Evolutionary conservation across 1,140 invertebrate species (phyloP), one percentile per base, ranked within the genome.

Genomic region (Bombus balteatus): DNA sequence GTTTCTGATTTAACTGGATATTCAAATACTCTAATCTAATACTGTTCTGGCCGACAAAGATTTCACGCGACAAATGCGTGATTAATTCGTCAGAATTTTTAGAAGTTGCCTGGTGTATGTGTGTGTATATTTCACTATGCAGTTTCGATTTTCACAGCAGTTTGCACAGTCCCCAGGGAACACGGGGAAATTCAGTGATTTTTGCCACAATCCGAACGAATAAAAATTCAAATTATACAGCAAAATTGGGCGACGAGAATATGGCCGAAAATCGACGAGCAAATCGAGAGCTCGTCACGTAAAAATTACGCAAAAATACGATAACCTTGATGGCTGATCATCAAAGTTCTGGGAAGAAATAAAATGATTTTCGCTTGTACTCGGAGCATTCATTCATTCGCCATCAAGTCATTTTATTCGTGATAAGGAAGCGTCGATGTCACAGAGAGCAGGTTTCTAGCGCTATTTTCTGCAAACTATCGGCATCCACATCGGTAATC

Each of bases 161-260:
- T 71, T n/a, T 34, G 39, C 2, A 4, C 3, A n/a, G 53, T n/a
- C 22, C 25, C 18, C 28, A 5, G 22, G 73, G 34, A 47, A 68
- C 74, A 74, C 71, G 5, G 25, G 73, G 28, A 70, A 66, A 57
- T 39, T 34, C 81, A 10, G 43, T 70, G 74, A 32, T 78, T 78
- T 66, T 22, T 32, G 28, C 28, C 37, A 6, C 82, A 28, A 47
- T 12, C 9, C 28, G 43, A 39, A 53, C 43, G 62, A 83, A 78
- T 83, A 78, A 83, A 83, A 83, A 78, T 78, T 83, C 65, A 78
- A 59, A 76, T 25, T 57, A 28, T 28, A 22, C 6, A 47, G 9
- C 41, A 32, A 68, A 53, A 68, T 34, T n/a, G 43, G n/a, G 6
- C 37, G 32, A 25, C 41, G 62, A 10, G 22, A 59, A 41, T 41